phyloP scores from a whole-genome alignment of 2,113 vertebrate genomes.

The pig (Sus scrofa) region DNA sequence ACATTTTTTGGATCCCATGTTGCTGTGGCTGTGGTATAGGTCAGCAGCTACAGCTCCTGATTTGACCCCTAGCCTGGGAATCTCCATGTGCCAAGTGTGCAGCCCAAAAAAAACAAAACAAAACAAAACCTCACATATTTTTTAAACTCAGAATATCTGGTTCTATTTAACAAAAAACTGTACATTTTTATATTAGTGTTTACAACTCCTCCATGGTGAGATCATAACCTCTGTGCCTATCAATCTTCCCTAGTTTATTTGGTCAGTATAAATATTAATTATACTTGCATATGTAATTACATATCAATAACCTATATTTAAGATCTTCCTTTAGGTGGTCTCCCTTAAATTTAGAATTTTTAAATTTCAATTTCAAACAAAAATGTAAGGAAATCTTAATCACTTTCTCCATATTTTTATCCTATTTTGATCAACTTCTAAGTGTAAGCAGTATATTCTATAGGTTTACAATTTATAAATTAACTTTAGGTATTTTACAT shows the following conservation, averaged over 20 bases:
- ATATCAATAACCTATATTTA: conserved; percentile 44
- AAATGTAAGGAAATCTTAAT: conserved; percentile 22
- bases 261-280: conserved; percentile 34
- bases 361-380: conserved; percentile 60
- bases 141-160: conserved; percentile 27
- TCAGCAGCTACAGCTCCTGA: no score
- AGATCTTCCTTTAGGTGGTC: background rate
- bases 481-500: conserved; percentile 58
- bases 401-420: conserved; percentile 27
- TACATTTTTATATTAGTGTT: conserved; percentile 40
- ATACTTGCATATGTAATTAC: background rate
- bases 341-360: conserved; percentile 33
- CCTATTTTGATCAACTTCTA: conserved; percentile 53
- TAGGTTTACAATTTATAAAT: conserved; percentile 49
- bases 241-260: conserved; percentile 28
- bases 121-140: background rate
- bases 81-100: no score
- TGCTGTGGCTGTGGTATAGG: no score
- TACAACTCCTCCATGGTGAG: conserved; percentile 37
- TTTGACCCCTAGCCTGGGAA: no score
- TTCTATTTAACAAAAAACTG: conserved; percentile 49
- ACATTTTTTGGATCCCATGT: no score
- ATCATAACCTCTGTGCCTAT: background rate
- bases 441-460: background rate
- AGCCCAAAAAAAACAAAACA: no score